A percentile compares a stretch with the other conserved stretches of the same genome.
These are phyloP conservation scores for Apistogramma diplotaenia DNA, from an alignment of 2,113 vertebrate genomes.

Conservation along the genomic window DNA sequence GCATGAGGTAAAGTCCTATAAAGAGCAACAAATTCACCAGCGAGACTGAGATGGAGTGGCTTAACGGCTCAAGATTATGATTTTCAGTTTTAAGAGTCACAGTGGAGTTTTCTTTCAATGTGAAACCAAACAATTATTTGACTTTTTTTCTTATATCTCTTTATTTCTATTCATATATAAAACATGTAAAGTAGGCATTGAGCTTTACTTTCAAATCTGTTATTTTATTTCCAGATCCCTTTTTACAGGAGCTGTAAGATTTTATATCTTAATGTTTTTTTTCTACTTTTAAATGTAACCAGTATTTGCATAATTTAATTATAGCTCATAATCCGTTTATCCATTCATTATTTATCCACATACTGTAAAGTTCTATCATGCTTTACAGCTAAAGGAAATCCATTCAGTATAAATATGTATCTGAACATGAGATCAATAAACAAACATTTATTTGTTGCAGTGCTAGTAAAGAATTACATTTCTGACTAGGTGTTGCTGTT, in stretches of 20 bases:
- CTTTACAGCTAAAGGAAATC: not conserved
- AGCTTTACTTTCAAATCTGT: not conserved
- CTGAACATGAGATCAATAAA: not conserved
- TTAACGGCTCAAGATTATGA: not conserved
- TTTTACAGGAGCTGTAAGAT: no score
- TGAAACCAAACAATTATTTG: not conserved
- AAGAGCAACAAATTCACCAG: not conserved
- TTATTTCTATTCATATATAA: not conserved
- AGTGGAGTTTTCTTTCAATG: not conserved
- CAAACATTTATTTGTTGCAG: not conserved
- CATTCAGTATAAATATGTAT: not conserved
- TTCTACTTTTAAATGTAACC: not conserved
- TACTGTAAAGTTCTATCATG: not conserved
- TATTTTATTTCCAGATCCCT: no score
- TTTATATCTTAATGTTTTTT: no score
- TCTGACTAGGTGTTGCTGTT: not conserved
- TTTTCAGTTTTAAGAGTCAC: not conserved
- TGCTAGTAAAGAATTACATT: not conserved
- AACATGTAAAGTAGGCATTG: not conserved
- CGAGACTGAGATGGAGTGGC: not conserved
- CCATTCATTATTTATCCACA: not conserved
- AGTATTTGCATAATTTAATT: not conserved
- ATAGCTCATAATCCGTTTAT: not conserved
- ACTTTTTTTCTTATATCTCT: not conserved
- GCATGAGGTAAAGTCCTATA: not conserved